phyloP scores from a whole-genome alignment of 2,797 vertebrate genomes.

The Dendrocincla fuliginosa region DNA sequence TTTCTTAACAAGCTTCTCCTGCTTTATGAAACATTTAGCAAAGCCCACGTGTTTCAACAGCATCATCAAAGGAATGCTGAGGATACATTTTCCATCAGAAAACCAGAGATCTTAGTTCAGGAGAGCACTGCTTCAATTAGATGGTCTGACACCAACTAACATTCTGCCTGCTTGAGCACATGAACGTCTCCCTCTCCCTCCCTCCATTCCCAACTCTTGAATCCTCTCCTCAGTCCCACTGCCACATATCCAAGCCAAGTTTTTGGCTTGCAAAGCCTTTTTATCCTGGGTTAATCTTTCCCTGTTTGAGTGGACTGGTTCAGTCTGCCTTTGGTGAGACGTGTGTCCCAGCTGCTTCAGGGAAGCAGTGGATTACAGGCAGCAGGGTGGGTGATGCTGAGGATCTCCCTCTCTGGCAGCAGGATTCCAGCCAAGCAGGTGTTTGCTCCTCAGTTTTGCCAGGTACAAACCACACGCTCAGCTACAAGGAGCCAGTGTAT shows the following conservation, averaged over 20 bases:
- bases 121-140: neutral
- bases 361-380: fast-evolving
- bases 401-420: neutral
- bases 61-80: neutral
- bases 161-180: neutral
- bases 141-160: neutral
- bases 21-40: neutral
- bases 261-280: neutral
- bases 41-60: neutral
- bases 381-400: neutral
- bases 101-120: neutral
- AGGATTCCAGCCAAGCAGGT: neutral
- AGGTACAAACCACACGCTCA: neutral
- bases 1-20: neutral
- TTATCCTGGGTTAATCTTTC: neutral
- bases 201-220: neutral
- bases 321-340: neutral
- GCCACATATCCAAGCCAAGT: neutral
- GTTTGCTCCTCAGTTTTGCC: neutral
- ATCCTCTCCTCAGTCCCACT: neutral
- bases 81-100: neutral
- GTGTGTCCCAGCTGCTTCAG: neutral
- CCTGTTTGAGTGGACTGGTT: neutral
- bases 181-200: neutral
- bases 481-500: neutral